A percentile compares a stretch with the other conserved stretches of the same genome.
Evolutionary conservation across 1,140 invertebrate species (phyloP).

Genomic region (Diuraphis noxia): DNA sequence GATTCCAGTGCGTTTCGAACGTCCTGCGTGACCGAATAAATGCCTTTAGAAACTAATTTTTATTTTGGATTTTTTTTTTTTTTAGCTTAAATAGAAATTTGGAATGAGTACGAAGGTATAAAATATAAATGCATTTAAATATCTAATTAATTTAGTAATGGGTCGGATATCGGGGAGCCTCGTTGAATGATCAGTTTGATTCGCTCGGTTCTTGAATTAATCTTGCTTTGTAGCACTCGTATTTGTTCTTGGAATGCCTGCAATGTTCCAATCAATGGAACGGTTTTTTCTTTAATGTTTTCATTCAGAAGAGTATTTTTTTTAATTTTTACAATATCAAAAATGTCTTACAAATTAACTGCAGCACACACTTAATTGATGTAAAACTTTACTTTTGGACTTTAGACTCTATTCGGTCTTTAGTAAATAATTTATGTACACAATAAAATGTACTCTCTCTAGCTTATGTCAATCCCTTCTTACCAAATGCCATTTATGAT

Average conservation of each 20-base stretch:
- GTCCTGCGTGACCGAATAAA: conserved; percentile 52
- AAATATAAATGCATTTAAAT: conserved; percentile 32
- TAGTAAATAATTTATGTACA: neutral
- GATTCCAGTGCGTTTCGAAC: conserved; percentile 53
- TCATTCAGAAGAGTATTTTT: conserved; percentile 12
- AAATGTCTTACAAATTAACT: neutral
- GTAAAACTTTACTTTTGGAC: neutral
- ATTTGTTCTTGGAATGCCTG: conserved; percentile 83
- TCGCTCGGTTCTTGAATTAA: conserved; percentile 81
- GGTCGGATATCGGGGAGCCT: conserved; percentile 61
- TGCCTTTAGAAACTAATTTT: conserved; percentile 37
- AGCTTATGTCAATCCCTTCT: neutral
- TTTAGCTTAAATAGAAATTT: conserved; percentile 24
- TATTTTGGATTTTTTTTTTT: conserved; percentile 22
- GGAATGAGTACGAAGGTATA: conserved; percentile 45
- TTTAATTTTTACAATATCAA: neutral
- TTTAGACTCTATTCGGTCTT: neutral
- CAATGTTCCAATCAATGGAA: conserved; percentile 56
- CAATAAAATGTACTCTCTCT: neutral
- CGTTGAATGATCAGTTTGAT: conserved; percentile 83
- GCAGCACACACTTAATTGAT: neutral
- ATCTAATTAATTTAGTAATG: conserved; percentile 37
- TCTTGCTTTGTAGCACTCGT: conserved; percentile 83
- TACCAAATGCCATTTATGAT: neutral
- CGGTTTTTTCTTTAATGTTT: conserved; percentile 11